Evolutionary conservation across 1,140 invertebrate species (phyloP).

Genomic region (Apis florea): DNA sequence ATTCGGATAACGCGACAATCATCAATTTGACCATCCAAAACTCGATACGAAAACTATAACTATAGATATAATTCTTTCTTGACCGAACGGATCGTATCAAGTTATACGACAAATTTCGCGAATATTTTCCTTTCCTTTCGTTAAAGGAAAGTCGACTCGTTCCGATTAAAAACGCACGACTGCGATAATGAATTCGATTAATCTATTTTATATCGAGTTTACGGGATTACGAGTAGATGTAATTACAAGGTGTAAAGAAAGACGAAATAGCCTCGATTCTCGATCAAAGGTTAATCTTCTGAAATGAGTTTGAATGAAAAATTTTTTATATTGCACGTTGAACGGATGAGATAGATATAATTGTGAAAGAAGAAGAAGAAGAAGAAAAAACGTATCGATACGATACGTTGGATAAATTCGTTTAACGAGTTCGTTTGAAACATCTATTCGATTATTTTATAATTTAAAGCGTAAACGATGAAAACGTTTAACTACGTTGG

Average conservation of each 20-base stretch:
- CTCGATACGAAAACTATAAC: no score
- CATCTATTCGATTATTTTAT: no score
- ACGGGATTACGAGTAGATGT: slow-evolving; percentile 34
- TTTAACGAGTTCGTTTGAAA: no score
- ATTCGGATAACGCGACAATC: no score
- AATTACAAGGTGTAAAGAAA: slow-evolving; percentile 47
- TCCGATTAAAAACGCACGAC: background rate
- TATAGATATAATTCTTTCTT: no score
- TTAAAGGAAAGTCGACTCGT: no score
- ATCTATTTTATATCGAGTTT: background rate
- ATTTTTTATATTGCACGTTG: background rate
- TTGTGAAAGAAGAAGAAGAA: background rate
- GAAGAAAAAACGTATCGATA: no score
- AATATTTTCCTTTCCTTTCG: background rate
- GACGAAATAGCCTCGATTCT: no score
- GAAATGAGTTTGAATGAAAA: no score
- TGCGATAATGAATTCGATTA: slow-evolving; percentile 34
- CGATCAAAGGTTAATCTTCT: no score
- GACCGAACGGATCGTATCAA: background rate
- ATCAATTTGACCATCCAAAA: no score
- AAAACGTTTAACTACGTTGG: background rate
- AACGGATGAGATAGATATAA: background rate
- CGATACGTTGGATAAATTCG: background rate
- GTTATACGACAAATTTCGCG: background rate
- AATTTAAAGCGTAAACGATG: no score